Percentiles rank a stretch among this genome's conserved stretches.
phyloP scores from a whole-genome alignment of 2,113 vertebrate genomes.

The Sinocyclocheilus rhinocerous region DNA sequence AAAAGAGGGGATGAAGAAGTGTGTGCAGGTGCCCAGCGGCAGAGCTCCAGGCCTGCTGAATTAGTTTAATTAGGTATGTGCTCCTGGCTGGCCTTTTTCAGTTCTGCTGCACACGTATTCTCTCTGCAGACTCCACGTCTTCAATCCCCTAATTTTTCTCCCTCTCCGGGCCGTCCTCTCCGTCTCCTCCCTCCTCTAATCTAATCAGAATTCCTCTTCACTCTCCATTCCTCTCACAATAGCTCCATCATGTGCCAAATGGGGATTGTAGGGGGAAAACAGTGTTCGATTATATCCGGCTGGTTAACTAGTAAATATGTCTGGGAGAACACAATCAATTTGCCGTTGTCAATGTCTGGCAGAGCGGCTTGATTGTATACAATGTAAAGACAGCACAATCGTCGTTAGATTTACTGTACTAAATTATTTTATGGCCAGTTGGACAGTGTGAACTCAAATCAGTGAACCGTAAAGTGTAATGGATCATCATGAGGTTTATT shows the following conservation, averaged over 20 bases:
- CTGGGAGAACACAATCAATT: conserved; percentile 47
- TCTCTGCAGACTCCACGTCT: conserved; percentile 22
- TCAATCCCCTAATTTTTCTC: conserved; percentile 28
- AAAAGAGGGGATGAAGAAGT: conserved; percentile 43
- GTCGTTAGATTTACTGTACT: conserved; percentile 12
- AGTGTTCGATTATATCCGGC: conserved; percentile 38
- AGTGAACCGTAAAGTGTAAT: conserved; percentile 25
- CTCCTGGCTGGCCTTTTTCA: conserved; percentile 53
- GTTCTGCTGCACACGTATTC: conserved; percentile 32
- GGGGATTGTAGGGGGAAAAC: conserved; percentile 25
- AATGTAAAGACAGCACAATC: neutral
- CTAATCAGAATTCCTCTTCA: conserved; percentile 48
- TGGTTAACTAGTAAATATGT: conserved; percentile 52
- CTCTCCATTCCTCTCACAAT: conserved; percentile 41
- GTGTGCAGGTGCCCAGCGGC: conserved; percentile 47
- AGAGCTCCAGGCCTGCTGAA: conserved; percentile 47
- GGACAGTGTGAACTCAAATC: conserved; percentile 20
- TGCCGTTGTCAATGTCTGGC: conserved; percentile 24
- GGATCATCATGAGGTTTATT: neutral
- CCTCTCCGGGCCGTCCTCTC: conserved; percentile 25
- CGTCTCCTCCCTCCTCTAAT: conserved; percentile 28
- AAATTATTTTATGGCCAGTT: neutral
- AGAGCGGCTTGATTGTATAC: neutral
- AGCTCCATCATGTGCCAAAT: conserved; percentile 44
- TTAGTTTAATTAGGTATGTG: conserved; percentile 50